phyloP scores from a whole-genome alignment of 2,113 vertebrate species.

The Marmota flaviventris region DNA sequence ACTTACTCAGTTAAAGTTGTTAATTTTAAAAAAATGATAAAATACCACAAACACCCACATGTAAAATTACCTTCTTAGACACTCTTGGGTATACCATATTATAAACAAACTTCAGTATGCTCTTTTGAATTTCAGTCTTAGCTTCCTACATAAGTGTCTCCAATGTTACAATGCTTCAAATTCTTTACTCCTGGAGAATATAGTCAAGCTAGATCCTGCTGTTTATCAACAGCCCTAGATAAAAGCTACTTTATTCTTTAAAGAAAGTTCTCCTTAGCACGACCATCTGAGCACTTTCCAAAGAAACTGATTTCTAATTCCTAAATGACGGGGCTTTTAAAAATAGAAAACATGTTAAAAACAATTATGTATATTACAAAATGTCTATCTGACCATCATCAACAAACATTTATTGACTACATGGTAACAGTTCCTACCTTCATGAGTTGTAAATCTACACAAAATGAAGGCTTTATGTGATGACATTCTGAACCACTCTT shows the following conservation, averaged over 20 bases:
- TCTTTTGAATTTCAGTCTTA: neutral
- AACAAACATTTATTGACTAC: neutral
- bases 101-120: neutral
- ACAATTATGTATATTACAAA: neutral
- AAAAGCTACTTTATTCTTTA: neutral
- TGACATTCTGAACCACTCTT: neutral
- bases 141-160: neutral
- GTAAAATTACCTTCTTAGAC: neutral
- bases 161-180: neutral
- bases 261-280: neutral
- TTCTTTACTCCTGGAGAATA: neutral
- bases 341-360: conserved; percentile 30
- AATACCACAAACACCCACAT: neutral
- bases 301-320: conserved; percentile 8
- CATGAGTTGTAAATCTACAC: neutral
- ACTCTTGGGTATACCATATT: neutral
- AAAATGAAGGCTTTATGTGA: neutral
- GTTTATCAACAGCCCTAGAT: neutral
- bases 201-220: neutral
- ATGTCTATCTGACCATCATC: neutral
- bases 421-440: neutral
- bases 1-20: conserved; percentile 1
- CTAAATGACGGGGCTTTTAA: neutral
- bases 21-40: neutral
- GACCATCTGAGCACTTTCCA: neutral